Evolutionary conservation across 2,113 vertebrate genomes (phyloP).

Genomic region (Ammodytes dubius): DNA sequence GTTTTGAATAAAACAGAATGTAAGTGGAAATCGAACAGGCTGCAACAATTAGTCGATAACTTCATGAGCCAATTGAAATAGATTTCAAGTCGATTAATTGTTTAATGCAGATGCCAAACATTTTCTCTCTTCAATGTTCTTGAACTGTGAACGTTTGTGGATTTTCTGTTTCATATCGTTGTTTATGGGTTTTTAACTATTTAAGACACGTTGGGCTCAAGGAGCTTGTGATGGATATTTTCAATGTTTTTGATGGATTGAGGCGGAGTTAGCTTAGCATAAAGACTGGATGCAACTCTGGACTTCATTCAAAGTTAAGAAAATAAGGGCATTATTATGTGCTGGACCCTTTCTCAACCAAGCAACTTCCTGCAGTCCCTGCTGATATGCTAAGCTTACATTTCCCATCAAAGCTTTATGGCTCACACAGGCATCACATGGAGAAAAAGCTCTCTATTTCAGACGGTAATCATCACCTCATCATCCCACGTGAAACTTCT

Average conservation of each 20-base stretch:
- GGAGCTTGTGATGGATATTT: not conserved
- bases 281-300: not conserved
- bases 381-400: not conserved
- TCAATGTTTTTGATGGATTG: not conserved
- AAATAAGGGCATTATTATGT: not conserved
- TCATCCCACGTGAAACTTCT: constrained; percentile 59
- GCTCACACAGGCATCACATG: constrained; percentile 33
- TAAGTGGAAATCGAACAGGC: not conserved
- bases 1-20: not conserved
- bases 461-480: constrained; percentile 48
- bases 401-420: constrained; percentile 37
- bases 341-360: not conserved
- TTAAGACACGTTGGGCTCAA: not conserved
- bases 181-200: not conserved
- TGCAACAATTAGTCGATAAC: not conserved
- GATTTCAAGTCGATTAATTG: not conserved
- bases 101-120: not conserved
- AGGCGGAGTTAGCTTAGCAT: not conserved
- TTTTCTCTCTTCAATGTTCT: not conserved
- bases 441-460: constrained; percentile 44
- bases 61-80: not conserved
- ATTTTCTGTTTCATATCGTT: not conserved
- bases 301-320: not conserved
- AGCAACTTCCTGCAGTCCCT: not conserved
- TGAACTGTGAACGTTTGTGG: not conserved